Evolutionary conservation across 2,797 vertebrate species (phyloP).

Genomic region (Toxotes lorentzi): DNA sequence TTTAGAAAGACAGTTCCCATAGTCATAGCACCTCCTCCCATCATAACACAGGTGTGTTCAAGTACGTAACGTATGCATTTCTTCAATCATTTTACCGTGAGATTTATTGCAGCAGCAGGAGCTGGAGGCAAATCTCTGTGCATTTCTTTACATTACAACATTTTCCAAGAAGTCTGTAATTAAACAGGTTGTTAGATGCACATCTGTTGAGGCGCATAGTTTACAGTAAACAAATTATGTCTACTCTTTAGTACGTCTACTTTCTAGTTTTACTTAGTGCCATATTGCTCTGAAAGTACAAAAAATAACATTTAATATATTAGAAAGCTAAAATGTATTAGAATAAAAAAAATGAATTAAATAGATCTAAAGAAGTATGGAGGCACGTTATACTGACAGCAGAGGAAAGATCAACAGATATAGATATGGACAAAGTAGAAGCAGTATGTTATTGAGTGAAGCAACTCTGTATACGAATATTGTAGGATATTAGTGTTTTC

Average conservation of each 20-base stretch:
- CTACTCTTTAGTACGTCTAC: background rate
- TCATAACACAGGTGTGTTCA: background rate
- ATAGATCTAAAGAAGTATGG: background rate
- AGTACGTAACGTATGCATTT: background rate
- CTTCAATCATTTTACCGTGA: background rate
- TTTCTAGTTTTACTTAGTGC: background rate
- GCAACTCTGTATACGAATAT: background rate
- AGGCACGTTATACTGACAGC: background rate
- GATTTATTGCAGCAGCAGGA: constrained; percentile 8
- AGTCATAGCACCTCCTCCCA: background rate
- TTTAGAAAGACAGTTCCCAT: background rate
- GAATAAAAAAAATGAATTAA: background rate
- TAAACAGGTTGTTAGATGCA: constrained; percentile 3
- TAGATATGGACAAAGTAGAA: background rate
- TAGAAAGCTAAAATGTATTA: background rate
- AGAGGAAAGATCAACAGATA: background rate
- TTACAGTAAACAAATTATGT: background rate
- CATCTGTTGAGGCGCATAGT: background rate
- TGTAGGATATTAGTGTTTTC: background rate
- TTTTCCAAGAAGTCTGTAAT: background rate
- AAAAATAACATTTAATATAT: background rate
- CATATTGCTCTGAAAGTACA: too few species aligned
- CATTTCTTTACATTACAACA: background rate
- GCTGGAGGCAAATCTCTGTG: background rate
- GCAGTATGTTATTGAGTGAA: background rate